Percentiles rank a stretch among this genome's conserved stretches.
Evolutionary conservation across 2,888 invertebrate species (phyloP).

Genomic region (Stenolophus ochropezus): DNA sequence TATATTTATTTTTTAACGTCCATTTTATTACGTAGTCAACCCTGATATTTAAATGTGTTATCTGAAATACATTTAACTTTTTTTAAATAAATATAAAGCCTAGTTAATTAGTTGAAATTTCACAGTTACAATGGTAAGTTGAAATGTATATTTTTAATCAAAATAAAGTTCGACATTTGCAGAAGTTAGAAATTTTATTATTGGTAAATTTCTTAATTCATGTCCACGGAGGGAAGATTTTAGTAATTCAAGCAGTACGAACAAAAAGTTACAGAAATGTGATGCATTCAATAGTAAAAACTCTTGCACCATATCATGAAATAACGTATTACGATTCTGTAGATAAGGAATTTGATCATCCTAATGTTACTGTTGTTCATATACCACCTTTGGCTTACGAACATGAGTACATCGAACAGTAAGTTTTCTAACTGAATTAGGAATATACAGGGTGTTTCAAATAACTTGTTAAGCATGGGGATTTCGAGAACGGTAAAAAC

Average conservation of each 20-base stretch:
- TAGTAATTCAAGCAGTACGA: neutral
- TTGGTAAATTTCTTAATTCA: neutral
- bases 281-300: slow-evolving; percentile 1
- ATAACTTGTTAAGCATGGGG: too few relatives aligned
- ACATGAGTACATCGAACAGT: neutral
- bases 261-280: slow-evolving; percentile 11
- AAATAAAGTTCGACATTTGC: neutral
- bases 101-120: too few relatives aligned
- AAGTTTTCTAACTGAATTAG: too few relatives aligned
- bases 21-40: too few relatives aligned
- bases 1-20: too few relatives aligned
- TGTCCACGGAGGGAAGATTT: slow-evolving; percentile 7
- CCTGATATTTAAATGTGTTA: too few relatives aligned
- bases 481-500: too few relatives aligned
- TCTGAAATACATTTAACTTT: too few relatives aligned
- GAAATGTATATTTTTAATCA: too few relatives aligned
- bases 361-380: slow-evolving; percentile 4
- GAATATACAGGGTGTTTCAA: too few relatives aligned
- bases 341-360: neutral
- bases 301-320: slow-evolving; percentile 15
- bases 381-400: neutral
- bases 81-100: too few relatives aligned
- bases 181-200: neutral
- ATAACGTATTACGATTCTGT: neutral
- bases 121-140: too few relatives aligned